Conservation (phyloP, 1,140 invertebrate genomes). For the Microplitis demolitor region DNA sequence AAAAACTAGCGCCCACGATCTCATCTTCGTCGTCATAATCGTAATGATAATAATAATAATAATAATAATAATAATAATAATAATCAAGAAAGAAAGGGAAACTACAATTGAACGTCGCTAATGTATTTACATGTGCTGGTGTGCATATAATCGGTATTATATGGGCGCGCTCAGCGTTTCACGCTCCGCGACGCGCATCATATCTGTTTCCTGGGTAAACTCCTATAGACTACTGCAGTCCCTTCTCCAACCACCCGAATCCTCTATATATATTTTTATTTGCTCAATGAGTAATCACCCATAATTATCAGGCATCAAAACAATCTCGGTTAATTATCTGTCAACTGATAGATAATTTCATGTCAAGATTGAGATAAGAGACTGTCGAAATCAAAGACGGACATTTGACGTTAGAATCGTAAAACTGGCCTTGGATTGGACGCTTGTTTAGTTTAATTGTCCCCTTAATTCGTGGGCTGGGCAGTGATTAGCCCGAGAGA, state of each 20-base stretch:
- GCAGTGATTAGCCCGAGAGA: too few species aligned
- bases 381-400: too few species aligned
- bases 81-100: too few species aligned
- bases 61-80: background rate
- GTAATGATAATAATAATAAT: background rate
- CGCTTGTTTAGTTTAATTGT: too few species aligned
- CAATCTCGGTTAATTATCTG: background rate
- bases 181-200: conserved; percentile 55
- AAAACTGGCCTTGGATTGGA: too few species aligned
- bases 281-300: background rate
- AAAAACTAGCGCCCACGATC: conserved; percentile 2
- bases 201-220: conserved; percentile 52
- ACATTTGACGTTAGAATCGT: too few species aligned
- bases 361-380: too few species aligned
- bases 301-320: too few species aligned
- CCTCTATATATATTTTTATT: conserved; percentile 19
- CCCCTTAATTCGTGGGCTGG: too few species aligned
- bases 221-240: conserved; percentile 23
- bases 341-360: background rate
- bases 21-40: too few species aligned
- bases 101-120: background rate
- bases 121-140: conserved; percentile 22
- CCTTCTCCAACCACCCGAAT: conserved; percentile 32
- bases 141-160: conserved; percentile 39
- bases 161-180: conserved; percentile 48